Conservation (phyloP, 30 jellyfish, hydroid and myxozoan genomes). For the Morbakka virulenta region DNA sequence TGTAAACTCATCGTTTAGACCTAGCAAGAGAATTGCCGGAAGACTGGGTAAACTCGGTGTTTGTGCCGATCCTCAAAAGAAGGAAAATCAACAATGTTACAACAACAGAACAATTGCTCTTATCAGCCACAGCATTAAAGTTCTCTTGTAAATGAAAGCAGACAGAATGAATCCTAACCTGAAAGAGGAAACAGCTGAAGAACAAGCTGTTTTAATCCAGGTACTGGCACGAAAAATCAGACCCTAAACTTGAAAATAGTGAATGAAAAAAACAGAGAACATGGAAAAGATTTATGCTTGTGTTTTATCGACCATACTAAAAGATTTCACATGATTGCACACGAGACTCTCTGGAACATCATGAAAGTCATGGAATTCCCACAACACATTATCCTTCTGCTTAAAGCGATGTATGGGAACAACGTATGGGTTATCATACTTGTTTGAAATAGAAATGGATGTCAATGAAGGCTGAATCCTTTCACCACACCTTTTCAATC, state of each 20-base stretch:
- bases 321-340: neutral
- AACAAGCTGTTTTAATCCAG: no score
- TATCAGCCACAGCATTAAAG: no score
- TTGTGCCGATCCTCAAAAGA: no score
- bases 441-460: neutral
- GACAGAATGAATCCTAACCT: no score
- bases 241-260: neutral
- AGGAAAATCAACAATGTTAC: no score
- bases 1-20: no score
- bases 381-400: neutral
- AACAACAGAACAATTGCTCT: no score
- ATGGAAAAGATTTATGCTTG: neutral
- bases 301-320: neutral
- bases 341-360: neutral
- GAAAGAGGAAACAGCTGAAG: no score
- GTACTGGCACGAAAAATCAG: neutral
- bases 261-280: neutral
- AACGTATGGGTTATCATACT: neutral
- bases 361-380: neutral
- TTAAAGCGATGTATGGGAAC: neutral
- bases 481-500: neutral
- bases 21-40: no score
- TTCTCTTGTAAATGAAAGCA: no score
- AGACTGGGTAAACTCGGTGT: no score
- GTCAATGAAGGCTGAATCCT: neutral